phyloP scores from a whole-genome alignment of 2,888 invertebrate species.

The Ochropacha duplaris region DNA sequence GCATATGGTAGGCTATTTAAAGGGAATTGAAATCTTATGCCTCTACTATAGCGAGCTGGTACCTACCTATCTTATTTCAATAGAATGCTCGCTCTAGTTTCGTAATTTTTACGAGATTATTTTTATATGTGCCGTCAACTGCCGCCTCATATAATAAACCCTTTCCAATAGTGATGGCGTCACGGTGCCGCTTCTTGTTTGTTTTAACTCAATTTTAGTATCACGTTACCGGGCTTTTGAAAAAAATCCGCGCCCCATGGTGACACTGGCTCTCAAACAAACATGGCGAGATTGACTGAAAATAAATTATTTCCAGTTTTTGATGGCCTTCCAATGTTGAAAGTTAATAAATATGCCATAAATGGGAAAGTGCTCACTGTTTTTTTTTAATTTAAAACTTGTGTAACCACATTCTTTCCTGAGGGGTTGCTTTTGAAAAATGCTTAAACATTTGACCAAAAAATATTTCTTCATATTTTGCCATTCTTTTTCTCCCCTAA shows the following conservation, averaged over 20 bases:
- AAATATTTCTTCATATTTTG: too few relatives aligned
- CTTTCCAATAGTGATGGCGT: slow-evolving; percentile 50
- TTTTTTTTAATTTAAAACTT: too few relatives aligned
- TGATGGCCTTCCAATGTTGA: too few relatives aligned
- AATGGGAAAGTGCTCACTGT: too few relatives aligned
- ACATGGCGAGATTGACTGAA: neutral
- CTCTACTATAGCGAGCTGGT: neutral
- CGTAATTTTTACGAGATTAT: neutral
- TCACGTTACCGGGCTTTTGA: slow-evolving; percentile 64
- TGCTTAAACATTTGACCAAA: too few relatives aligned
- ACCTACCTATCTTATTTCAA: neutral
- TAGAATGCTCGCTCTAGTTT: neutral
- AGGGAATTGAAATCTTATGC: too few relatives aligned
- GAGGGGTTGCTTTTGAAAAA: too few relatives aligned
- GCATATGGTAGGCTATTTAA: too few relatives aligned
- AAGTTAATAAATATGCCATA: too few relatives aligned
- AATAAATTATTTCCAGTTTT: too few relatives aligned
- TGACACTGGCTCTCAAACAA: slow-evolving; percentile 48
- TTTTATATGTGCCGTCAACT: slow-evolving; percentile 1
- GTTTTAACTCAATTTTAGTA: slow-evolving; percentile 75
- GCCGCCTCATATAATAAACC: slow-evolving; percentile 40
- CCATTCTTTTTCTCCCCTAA: too few relatives aligned
- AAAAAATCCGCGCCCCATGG: slow-evolving; percentile 57
- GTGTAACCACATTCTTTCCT: too few relatives aligned
- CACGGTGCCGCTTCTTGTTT: slow-evolving; percentile 50